These are phyloP conservation scores for Apamea sordens DNA, from an alignment of 2,888 invertebrate species.

Conservation along the genomic window DNA sequence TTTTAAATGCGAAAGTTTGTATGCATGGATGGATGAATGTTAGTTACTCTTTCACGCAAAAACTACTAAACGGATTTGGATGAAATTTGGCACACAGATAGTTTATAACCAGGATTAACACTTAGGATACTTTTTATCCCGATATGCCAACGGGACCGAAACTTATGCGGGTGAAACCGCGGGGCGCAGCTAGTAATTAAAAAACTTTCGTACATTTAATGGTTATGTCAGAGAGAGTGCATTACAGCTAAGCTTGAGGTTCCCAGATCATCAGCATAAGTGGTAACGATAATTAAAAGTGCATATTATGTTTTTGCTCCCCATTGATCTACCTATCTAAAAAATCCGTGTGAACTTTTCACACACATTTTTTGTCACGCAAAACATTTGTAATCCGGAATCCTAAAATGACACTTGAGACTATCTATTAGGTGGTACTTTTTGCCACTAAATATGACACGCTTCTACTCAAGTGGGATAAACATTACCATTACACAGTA, in stretches of 20 bases:
- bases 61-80: too few species aligned
- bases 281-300: background rate
- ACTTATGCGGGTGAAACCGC: too few species aligned
- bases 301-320: background rate
- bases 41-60: too few species aligned
- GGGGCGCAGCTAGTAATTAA: too few species aligned
- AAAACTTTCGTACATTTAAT: background rate
- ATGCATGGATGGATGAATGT: too few species aligned
- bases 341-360: constrained; percentile 59
- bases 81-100: too few species aligned
- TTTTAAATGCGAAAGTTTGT: too few species aligned
- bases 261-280: constrained; percentile 9
- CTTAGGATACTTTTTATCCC: too few species aligned
- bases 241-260: background rate
- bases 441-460: constrained; percentile 79
- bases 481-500: constrained; percentile 75
- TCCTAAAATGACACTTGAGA: constrained; percentile 76
- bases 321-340: background rate
- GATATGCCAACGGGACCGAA: too few species aligned
- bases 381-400: constrained; percentile 60
- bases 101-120: too few species aligned
- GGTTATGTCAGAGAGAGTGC: background rate
- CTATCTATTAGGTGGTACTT: constrained; percentile 59
- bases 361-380: constrained; percentile 37
- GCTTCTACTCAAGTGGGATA: constrained; percentile 83